phyloP scores from a whole-genome alignment of 1,140 invertebrate genomes.

The Pseudomyrmex pallidus region DNA sequence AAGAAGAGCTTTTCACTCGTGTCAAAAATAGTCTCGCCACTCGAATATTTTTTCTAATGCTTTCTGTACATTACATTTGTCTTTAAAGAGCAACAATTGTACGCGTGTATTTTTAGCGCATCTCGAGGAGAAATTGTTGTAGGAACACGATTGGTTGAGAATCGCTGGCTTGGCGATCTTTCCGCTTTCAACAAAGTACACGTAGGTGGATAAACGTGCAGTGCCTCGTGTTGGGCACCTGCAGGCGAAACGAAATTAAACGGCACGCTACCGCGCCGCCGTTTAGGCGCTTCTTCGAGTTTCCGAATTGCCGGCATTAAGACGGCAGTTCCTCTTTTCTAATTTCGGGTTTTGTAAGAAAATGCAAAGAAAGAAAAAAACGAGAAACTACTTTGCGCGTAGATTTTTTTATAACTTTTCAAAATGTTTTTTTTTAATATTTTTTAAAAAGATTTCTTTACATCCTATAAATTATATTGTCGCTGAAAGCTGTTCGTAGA shows the following conservation, averaged over 20 bases:
- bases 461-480: too few relatives aligned
- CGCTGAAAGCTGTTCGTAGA: too few relatives aligned
- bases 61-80: too few relatives aligned
- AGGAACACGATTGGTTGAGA: neutral
- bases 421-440: too few relatives aligned
- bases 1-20: too few relatives aligned
- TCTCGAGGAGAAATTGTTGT: constrained; percentile 7
- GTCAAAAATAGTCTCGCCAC: too few relatives aligned
- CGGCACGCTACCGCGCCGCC: neutral
- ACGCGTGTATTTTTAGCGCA: neutral
- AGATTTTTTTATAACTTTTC: neutral
- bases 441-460: too few relatives aligned
- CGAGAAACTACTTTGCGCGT: constrained; percentile 12
- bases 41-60: too few relatives aligned
- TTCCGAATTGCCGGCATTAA: constrained; percentile 13
- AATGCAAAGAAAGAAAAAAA: neutral
- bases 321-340: constrained; percentile 16
- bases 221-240: neutral
- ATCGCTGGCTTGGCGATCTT: neutral
- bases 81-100: too few relatives aligned
- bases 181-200: constrained; percentile 25
- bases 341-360: neutral
- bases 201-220: constrained; percentile 9
- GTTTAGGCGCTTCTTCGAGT: constrained; percentile 6
- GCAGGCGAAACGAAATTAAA: constrained; percentile 11